Conservation (phyloP, 30 jellyfish, hydroid and myxozoan genomes). For the Hydractinia echinata region DNA sequence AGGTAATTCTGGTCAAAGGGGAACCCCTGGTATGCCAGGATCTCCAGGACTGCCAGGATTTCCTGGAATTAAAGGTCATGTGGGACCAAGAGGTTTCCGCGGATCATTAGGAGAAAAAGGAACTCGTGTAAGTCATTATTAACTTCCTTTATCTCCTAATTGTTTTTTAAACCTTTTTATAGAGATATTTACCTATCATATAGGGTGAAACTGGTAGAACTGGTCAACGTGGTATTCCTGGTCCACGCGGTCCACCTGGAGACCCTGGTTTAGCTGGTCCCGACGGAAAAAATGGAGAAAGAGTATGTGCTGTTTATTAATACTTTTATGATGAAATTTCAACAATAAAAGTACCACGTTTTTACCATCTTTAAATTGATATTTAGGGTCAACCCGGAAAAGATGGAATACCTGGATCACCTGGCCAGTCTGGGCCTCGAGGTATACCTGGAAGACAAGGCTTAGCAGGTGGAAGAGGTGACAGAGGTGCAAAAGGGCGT, state of each 20-base stretch:
- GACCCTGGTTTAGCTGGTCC: conserved; percentile 78
- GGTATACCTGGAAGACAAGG: conserved; percentile 71
- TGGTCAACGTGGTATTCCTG: conserved; percentile 47
- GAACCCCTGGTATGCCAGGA: conserved; percentile 26
- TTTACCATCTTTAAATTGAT: not conserved
- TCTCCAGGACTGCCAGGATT: conserved; percentile 39
- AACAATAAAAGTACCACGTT: not conserved
- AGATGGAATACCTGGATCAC: conserved; percentile 45
- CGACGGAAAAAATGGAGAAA: conserved; percentile 57
- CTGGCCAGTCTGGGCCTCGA: conserved; percentile 64
- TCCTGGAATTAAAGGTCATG: conserved; percentile 45
- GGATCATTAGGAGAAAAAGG: conserved; percentile 35
- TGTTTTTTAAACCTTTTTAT: not conserved
- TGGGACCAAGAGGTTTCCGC: conserved; percentile 28
- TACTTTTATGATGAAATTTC: not conserved
- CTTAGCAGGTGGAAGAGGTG: conserved; percentile 58
- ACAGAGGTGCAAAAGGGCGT: conserved; percentile 53
- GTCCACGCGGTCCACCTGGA: conserved; percentile 85
- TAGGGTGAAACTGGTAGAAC: conserved; percentile 41
- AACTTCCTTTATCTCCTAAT: too few species aligned
- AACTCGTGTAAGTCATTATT: conserved; percentile 17
- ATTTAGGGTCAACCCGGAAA: conserved; percentile 32
- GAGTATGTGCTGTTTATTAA: conserved; percentile 9
- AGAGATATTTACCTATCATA: not conserved
- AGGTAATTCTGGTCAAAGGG: conserved; percentile 37